These are phyloP conservation scores for Pelmatolapia mariae DNA, from an alignment of 2,113 vertebrate genomes.

Conservation along the genomic window DNA sequence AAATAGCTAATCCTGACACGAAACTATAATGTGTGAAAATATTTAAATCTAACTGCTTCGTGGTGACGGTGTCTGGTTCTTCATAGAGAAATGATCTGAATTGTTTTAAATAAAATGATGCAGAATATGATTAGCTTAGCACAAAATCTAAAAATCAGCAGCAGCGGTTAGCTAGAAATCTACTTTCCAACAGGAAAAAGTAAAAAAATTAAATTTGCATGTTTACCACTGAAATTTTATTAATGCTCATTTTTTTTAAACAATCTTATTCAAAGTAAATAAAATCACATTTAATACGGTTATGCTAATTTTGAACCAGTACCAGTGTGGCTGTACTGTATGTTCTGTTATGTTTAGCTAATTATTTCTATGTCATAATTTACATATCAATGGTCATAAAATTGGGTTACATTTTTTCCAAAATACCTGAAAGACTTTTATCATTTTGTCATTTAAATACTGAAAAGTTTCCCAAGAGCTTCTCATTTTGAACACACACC, in stretches of 20 bases:
- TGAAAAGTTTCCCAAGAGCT: background rate
- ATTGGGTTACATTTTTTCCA: background rate
- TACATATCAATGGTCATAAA: background rate
- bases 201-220: background rate
- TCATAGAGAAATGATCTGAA: background rate
- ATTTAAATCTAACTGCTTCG: background rate
- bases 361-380: background rate
- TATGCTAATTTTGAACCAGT: background rate
- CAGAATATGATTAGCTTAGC: background rate
- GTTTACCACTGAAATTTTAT: background rate
- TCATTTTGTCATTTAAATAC: background rate
- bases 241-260: background rate
- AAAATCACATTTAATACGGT: background rate
- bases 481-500: background rate
- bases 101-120: background rate
- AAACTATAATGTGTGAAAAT: background rate
- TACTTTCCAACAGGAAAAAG: background rate
- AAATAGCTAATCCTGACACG: background rate
- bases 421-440: background rate
- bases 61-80: background rate
- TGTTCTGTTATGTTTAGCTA: background rate
- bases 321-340: background rate
- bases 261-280: background rate
- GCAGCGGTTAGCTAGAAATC: background rate
- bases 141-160: background rate